Evolutionary conservation across 1,140 invertebrate genomes (phyloP), one percentile per base, ranked within the genome.

Genomic region (Monomorium pharaonis): DNA sequence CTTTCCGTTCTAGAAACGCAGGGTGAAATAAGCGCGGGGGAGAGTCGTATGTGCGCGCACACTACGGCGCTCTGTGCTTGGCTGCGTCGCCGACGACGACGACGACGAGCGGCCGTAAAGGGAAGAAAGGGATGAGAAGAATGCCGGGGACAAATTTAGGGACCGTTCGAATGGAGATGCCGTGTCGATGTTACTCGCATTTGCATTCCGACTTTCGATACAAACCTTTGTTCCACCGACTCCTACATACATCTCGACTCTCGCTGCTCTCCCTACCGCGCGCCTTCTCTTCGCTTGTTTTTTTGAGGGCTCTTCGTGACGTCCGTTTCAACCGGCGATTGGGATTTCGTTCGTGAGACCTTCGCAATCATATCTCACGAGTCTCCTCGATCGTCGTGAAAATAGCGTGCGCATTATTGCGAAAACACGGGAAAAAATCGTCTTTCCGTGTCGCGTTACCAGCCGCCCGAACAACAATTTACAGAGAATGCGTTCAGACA

Each of bases 131-230:
- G 83, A 84, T 16, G 76, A 78, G 78, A 90, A 88, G 89, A 91
- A 91, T 91, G 90, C 81, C 85, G 70, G 63, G 62, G 86, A 90
- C 86, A 91, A 91, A 91, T 91, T 91, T 91, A 91, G 91, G 91
- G 88, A 91, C 88, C 88, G 89, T 85, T 91, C 90, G 91, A 91
- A 91, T 91, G 90, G 91, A 91, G 90, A 91, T 91, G 74, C 91
- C 90, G 80, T 91, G 91, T 91, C 86, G 91, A 91, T 87, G 90
- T 91, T 91, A 91, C 88, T 91, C 90, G 80, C 90, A 90, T 91
- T 91, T 91, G 90, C 90, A 91, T 91, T 91, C 88, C 76, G 90
- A 91, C 90, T 91, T 91, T 91, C 90, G 90, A 91, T 91, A 91
- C 90, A 89, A 91, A 91, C 88, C 86, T 87, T 88, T 89, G 86